These are phyloP conservation scores for Stegastes partitus DNA, from an alignment of 2,113 vertebrate genomes.

Conservation along the genomic window DNA sequence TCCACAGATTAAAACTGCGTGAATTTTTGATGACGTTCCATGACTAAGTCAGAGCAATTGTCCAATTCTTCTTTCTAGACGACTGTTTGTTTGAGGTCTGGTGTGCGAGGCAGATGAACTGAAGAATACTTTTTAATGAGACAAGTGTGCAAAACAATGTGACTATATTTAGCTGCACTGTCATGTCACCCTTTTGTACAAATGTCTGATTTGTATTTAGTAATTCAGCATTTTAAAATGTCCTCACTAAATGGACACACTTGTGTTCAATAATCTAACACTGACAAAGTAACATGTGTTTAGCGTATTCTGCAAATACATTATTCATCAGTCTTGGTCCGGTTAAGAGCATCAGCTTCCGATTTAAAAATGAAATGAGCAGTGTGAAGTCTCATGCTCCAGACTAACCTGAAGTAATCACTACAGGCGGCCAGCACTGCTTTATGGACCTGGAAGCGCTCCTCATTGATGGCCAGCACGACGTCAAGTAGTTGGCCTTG, in stretches of 20 bases:
- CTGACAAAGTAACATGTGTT: too few species aligned
- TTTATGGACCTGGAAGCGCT: slow-evolving; percentile 95
- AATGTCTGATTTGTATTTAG: background rate
- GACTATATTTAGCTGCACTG: background rate
- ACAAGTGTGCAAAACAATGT: background rate
- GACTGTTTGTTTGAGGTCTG: background rate
- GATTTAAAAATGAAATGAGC: slow-evolving; percentile 40
- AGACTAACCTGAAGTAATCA: slow-evolving; percentile 96
- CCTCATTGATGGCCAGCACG: slow-evolving; percentile 92
- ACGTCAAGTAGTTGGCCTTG: slow-evolving; percentile 96
- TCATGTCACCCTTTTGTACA: background rate
- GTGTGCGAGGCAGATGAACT: background rate
- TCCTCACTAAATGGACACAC: background rate
- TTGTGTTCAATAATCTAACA: too few species aligned
- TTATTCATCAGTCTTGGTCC: background rate
- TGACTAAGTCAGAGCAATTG: background rate
- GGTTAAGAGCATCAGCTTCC: slow-evolving; percentile 11
- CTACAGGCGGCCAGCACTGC: slow-evolving; percentile 98
- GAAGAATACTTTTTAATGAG: background rate
- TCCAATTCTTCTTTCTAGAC: background rate
- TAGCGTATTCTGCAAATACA: background rate
- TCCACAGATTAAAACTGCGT: background rate
- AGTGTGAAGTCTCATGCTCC: slow-evolving; percentile 22
- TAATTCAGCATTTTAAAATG: background rate
- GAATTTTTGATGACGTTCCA: background rate